Evolutionary conservation across 2,888 invertebrate genomes (phyloP).

Genomic region (Yponomeuta cagnagella): DNA sequence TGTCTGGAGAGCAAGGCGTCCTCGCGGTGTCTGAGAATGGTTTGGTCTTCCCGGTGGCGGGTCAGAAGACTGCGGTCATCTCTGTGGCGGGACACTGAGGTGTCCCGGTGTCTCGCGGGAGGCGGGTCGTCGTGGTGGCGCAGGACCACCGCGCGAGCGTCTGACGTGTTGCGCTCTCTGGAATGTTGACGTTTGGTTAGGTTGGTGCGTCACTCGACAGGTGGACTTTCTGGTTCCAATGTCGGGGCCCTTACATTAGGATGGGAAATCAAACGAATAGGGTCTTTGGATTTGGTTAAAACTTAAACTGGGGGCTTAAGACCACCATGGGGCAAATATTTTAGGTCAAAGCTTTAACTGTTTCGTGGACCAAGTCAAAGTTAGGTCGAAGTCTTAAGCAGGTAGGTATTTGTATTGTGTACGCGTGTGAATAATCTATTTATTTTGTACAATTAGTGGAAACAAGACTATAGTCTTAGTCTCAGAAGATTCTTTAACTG

Average conservation of each 20-base stretch:
- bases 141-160: constrained; percentile 55
- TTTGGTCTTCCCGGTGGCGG: constrained; percentile 25
- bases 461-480: too few species aligned
- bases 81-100: constrained; percentile 45
- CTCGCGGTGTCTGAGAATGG: constrained; percentile 59
- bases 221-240: background rate
- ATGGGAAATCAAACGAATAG: too few species aligned
- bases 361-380: too few species aligned
- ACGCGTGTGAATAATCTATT: too few species aligned
- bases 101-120: constrained; percentile 42
- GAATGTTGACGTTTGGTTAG: constrained; percentile 13
- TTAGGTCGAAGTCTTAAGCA: too few species aligned
- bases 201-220: background rate
- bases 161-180: constrained; percentile 71
- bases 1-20: constrained; percentile 5
- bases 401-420: too few species aligned
- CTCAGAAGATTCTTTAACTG: too few species aligned
- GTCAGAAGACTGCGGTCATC: constrained; percentile 30
- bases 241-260: background rate
- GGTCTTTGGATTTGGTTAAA: too few species aligned
- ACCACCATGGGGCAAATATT: too few species aligned
- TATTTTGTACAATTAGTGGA: too few species aligned
- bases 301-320: too few species aligned
- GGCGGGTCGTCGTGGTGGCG: constrained; percentile 69
- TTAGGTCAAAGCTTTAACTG: too few species aligned